Evolutionary conservation across 2,113 vertebrate species (phyloP), one percentile per base, ranked within the genome.

Genomic region (Agelaius tricolor): DNA sequence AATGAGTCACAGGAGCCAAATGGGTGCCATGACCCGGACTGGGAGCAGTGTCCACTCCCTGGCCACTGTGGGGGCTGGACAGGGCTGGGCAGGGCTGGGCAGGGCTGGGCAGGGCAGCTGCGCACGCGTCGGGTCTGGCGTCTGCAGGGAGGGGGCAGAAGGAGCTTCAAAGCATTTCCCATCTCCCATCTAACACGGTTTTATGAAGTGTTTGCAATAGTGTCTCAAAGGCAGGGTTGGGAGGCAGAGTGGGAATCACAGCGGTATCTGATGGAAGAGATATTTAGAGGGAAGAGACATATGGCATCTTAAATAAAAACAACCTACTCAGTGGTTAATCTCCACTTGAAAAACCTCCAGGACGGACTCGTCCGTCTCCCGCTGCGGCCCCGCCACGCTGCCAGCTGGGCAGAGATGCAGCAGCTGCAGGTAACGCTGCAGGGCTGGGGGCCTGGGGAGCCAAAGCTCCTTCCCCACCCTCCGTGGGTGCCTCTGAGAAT

Each of bases 261-360:
- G 89, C 44, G 4, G 86, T 80, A 63, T 46, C 95, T 96, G 96
- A 94, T 78, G 91, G 96, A 96, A 54, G 95, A 96, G 93, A 39
- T 93, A 74, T 84, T 96, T 96, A 95, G 96, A 96, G 87, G 84
- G 93, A 95, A 96, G 96, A 96, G 96, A 89, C 96, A 94, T 95
- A 95, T 92, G 94, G 96, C 88, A 37, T 92, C 94, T 96, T 90
- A 95, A 97, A 95, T 96, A 88, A 96, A 94, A 96, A 71, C 90
- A 90, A 55, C 67, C 71, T 54, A 67, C 95, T 96, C 91, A 27
- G 91, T 84, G 96, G 84, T 96, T 93, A 93, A 96, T 94, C 95
- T 94, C 68, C 89, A 86, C 95, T 95, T 89, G 94, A 96, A 94
- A 95, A 92, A 31, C 76, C 65, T 90, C 94, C 94, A 93, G 93